These are phyloP conservation scores for Cardiocondyla obscurior DNA, from an alignment of 1,140 invertebrate genomes.

Conservation along the genomic window DNA sequence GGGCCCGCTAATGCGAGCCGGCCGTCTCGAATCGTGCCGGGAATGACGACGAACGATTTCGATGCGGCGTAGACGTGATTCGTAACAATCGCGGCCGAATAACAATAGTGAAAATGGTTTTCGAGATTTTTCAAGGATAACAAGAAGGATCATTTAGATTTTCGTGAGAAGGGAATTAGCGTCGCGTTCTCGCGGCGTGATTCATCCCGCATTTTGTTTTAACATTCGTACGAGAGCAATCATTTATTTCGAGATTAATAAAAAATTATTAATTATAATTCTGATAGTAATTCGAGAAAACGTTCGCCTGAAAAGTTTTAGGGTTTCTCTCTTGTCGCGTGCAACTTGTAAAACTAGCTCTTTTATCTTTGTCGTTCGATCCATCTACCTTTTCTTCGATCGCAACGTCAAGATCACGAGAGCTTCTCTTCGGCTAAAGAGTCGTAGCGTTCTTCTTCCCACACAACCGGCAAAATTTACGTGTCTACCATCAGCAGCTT, in stretches of 20 bases:
- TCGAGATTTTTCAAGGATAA: slow-evolving; percentile 49
- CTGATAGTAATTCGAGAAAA: neutral
- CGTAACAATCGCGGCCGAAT: slow-evolving; percentile 53
- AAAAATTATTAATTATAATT: neutral
- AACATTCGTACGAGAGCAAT: neutral
- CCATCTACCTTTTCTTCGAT: slow-evolving; percentile 51
- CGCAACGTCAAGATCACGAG: slow-evolving; percentile 58
- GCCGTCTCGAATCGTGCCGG: slow-evolving; percentile 69
- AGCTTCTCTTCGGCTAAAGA: slow-evolving; percentile 19
- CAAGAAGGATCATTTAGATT: slow-evolving; percentile 17
- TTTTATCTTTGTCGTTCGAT: neutral
- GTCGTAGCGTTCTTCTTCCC: slow-evolving; percentile 56
- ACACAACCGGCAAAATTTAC: slow-evolving; percentile 63
- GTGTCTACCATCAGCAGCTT: slow-evolving; percentile 50
- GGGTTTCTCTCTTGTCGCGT: neutral
- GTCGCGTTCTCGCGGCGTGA: neutral
- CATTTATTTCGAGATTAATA: neutral
- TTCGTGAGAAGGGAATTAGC: slow-evolving; percentile 44
- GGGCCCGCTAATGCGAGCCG: slow-evolving; percentile 74
- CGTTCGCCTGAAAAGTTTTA: neutral
- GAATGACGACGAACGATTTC: slow-evolving; percentile 75
- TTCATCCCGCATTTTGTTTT: neutral
- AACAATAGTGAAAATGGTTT: slow-evolving; percentile 28
- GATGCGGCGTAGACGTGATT: slow-evolving; percentile 58
- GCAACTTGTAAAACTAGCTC: slow-evolving; percentile 3